Evolutionary conservation across 2,113 vertebrate genomes (phyloP).

Genomic region (Rhizomys pruinosus): DNA sequence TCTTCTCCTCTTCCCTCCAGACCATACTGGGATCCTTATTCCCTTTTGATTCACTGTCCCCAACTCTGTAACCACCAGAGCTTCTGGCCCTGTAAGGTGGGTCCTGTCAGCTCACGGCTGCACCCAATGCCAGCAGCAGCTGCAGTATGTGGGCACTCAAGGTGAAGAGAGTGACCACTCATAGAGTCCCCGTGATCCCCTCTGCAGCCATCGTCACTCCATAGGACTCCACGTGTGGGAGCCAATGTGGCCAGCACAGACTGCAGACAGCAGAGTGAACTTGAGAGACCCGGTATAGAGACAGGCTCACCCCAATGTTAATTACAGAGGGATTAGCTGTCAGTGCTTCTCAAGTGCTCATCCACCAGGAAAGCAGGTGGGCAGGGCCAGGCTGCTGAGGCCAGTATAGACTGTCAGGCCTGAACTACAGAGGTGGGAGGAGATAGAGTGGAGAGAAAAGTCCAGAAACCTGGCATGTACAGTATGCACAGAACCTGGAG

Average conservation of each 20-base stretch:
- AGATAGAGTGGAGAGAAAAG: fast-evolving
- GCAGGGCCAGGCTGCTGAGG: not conserved
- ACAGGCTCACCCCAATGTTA: fast-evolving
- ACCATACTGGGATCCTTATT: fast-evolving
- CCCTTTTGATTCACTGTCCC: not conserved
- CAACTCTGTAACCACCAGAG: fast-evolving
- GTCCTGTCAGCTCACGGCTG: fast-evolving
- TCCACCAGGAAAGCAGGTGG: not conserved
- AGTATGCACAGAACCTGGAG: fast-evolving
- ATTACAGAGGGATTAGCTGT: no score
- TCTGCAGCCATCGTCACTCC: no score
- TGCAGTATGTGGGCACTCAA: fast-evolving
- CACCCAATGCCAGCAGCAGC: fast-evolving
- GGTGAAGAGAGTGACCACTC: no score
- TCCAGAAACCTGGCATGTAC: fast-evolving
- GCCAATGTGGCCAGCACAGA: fast-evolving
- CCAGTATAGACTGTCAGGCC: not conserved
- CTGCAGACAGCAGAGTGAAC: not conserved
- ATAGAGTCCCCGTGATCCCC: no score
- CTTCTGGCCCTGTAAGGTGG: not conserved
- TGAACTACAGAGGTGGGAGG: not conserved
- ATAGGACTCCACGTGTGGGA: no score
- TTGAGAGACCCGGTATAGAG: fast-evolving
- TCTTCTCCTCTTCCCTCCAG: not conserved
- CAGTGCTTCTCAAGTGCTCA: no score